Evolutionary conservation across 2,113 vertebrate species (phyloP), one percentile per base, ranked within the genome.

Genomic region (Coryphaenoides rupestris): DNA sequence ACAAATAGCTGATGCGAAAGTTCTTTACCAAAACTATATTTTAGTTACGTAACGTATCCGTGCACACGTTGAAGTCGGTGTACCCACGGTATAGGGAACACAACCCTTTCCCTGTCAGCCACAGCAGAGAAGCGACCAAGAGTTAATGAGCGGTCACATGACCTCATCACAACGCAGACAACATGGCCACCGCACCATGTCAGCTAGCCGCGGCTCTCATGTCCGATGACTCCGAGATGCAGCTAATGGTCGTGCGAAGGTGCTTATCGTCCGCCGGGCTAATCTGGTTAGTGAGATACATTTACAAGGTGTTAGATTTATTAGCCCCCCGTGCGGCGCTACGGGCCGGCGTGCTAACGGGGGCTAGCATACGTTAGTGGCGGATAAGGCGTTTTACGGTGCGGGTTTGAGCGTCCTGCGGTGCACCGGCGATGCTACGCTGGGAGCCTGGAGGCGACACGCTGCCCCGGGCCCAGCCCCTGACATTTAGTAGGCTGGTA

Each of bases 401-500:
- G n/a, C n/a, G 52, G 72, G 60, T 68, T 79, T 77, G 60, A 77
- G 80, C 55, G 61, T 60, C 65, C 70, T 19, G 3, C 69, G 5
- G 72, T 84, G 68, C 55, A 33, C 59, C 66, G 58, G 68, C 66
- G 63, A 79, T 73, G 64, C 66, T n/a, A 65, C 66, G 58, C 52
- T 67, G 60, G 77, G 61, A 78, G 78, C 66, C 72, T 21, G 62
- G 67, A 76, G 68, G 67, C 74, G 59, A 65, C 74, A 62, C 53
- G 55, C 65, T 78, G 73, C 64, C 80, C 28, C 86, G 85, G 89
- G 90, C 91, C 91, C 88, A 86, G 89, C 92, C 74, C 17, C 74
- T 95, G 94, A 95, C 94, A 94, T 95, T 94, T 93, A 89, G 85
- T 85, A 85, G 87, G 87, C 88, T 84, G 81, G 86, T 89, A 88